Evolutionary conservation across 2,797 vertebrate genomes (phyloP).

Genomic region (Megaceryle alcyon): DNA sequence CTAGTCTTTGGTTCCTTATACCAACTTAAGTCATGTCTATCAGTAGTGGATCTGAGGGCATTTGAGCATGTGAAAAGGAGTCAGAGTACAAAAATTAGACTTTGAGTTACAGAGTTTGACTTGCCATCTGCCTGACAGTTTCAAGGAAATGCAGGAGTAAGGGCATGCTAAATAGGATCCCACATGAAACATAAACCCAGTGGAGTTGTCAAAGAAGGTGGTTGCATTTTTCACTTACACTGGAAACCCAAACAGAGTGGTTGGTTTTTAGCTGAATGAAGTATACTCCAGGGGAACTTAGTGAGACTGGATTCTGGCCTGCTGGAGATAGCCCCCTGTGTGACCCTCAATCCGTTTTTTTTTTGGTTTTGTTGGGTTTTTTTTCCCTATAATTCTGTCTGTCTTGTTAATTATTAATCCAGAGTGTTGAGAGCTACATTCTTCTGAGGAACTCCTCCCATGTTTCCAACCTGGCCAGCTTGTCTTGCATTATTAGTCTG

Average conservation of each 20-base stretch:
- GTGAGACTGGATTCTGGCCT: background rate
- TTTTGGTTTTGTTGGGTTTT: background rate
- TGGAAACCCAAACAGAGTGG: background rate
- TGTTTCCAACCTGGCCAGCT: conserved; percentile 28
- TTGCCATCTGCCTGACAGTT: background rate
- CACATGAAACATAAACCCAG: background rate
- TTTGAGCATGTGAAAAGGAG: background rate
- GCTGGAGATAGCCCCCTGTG: background rate
- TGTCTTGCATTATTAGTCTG: conserved; percentile 23
- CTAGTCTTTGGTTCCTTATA: background rate
- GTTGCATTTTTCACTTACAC: background rate
- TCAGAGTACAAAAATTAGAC: conserved; percentile 30
- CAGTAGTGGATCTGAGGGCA: background rate
- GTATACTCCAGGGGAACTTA: background rate
- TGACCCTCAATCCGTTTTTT: background rate
- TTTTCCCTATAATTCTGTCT: background rate
- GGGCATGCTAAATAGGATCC: background rate
- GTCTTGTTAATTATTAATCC: conserved; percentile 65
- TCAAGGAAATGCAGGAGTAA: background rate
- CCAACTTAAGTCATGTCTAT: background rate
- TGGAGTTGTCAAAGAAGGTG: background rate
- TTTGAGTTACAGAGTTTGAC: background rate
- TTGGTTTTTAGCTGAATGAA: background rate
- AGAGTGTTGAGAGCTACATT: background rate
- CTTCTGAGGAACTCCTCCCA: conserved; percentile 24